These are phyloP conservation scores for Tapirus indicus DNA, from an alignment of 2,797 vertebrate genomes.

Conservation along the genomic window DNA sequence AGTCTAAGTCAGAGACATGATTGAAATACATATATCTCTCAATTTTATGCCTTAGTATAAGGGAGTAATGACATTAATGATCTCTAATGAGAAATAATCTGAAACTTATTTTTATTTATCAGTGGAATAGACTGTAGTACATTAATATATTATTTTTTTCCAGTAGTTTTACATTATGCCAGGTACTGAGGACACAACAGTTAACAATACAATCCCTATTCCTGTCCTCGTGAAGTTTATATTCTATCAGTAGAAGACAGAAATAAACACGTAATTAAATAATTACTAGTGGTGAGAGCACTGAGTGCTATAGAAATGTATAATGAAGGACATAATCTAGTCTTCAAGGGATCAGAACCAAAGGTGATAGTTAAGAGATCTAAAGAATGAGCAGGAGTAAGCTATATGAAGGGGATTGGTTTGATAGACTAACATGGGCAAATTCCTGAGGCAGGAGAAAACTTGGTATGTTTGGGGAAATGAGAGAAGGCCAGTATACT, in stretches of 20 bases:
- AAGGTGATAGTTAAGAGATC: slow-evolving; percentile 31
- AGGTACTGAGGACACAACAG: background rate
- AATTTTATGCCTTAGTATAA: slow-evolving; percentile 16
- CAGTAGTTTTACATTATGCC: background rate
- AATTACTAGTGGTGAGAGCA: background rate
- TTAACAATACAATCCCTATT: background rate
- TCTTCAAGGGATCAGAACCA: slow-evolving; percentile 12
- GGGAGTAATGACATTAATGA: background rate
- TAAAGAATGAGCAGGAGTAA: slow-evolving; percentile 19
- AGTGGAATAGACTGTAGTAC: background rate
- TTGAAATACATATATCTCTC: slow-evolving; percentile 36
- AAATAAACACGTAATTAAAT: slow-evolving; percentile 50
- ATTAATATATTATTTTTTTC: background rate
- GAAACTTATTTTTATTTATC: slow-evolving; percentile 50
- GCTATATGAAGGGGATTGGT: background rate
- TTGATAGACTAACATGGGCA: background rate
- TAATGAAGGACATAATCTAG: slow-evolving; percentile 26
- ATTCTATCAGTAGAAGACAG: slow-evolving; percentile 27
- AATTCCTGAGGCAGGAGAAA: slow-evolving; percentile 24
- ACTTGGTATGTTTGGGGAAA: background rate
- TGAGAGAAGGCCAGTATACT: background rate
- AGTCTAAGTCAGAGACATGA: slow-evolving; percentile 21
- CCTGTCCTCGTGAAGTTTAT: background rate
- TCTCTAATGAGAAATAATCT: slow-evolving; percentile 8
- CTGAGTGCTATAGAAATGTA: background rate